These are phyloP conservation scores for Notospermus geniculatus DNA, from an alignment of 1,140 invertebrate genomes.

Conservation along the genomic window DNA sequence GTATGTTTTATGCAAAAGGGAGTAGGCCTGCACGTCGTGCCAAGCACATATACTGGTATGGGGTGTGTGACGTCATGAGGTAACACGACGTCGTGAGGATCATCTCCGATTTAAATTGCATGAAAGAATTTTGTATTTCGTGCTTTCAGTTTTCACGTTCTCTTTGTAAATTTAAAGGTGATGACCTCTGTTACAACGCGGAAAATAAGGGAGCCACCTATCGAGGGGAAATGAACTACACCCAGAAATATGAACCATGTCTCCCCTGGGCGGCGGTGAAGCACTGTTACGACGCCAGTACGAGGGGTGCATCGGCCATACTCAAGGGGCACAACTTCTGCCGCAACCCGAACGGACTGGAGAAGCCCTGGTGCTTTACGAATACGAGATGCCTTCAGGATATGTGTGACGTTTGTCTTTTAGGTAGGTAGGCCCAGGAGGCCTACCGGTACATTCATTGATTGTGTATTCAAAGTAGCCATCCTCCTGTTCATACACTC, in stretches of 20 bases:
- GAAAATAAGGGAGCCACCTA: constrained; percentile 19
- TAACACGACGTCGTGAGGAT: no score
- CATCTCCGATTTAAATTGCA: no score
- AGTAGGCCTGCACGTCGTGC: no score
- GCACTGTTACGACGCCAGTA: constrained; percentile 22
- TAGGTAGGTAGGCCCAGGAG: no score
- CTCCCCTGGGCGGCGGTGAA: constrained; percentile 24
- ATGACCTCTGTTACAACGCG: constrained; percentile 16
- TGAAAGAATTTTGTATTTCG: no score
- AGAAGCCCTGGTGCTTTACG: constrained; percentile 83
- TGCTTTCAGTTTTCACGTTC: constrained; percentile 1
- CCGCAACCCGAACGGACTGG: constrained; percentile 78
- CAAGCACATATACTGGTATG: no score
- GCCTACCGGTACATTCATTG: no score
- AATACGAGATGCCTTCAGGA: constrained; percentile 60
- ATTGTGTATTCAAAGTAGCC: no score
- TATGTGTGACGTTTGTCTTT: constrained; percentile 68
- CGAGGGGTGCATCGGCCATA: constrained; percentile 48
- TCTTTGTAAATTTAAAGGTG: constrained; percentile 15
- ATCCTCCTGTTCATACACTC: no score
- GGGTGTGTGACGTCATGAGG: no score
- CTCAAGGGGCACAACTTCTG: constrained; percentile 85
- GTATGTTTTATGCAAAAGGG: no score
- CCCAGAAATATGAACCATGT: constrained; percentile 21
- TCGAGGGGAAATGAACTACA: constrained; percentile 24